Evolutionary conservation across 35 echinoderm and acorn worm genomes (phyloP), one percentile per base, ranked within the genome.

Genomic region (Holothuria glaberrima): DNA sequence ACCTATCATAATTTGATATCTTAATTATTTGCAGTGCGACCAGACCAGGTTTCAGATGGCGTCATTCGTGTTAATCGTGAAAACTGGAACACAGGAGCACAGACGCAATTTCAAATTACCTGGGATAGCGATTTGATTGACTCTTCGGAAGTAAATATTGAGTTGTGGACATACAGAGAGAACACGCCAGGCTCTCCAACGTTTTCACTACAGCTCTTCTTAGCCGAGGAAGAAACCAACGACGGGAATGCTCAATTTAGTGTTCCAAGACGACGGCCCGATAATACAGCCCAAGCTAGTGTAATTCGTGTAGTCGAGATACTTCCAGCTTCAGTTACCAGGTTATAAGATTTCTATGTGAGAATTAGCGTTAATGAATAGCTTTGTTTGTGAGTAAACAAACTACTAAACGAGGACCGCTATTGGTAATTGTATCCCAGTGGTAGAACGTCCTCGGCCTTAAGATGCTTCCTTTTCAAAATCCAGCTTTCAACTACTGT

Each of bases 241-340:
- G 19, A 12, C 25, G 73, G 73, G 36, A 25, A 10, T 24, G 22
- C 9, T 12, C 5, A 54, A 54, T 54, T 54, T 54, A 54, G 1
- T 54, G 10, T 12, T 14, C 50, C 10, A 0, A 54, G 3, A 0
- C 50, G 3, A 54, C 5, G 10, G 3, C n/a, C 7, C 36, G 34
- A 36, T 41, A 48, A 48, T 13, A 44, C 36, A 26, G 3, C 6
- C 4, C 19, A 48, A 77, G 73, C 35, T 19, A 48, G 36, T 22
- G 73, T 77, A 22, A 77, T 77, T 12, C 19, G 73, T 48, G 73
- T 77, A 14, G 32, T 77, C 3, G 73, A 77, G 41, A 77, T n/a
- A 48, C 26, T 36, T 10, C 27, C 27, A 0, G 5, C 22, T 18
- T 21, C 12, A 0, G 69, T 18, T 34, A 4, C 31, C 30, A 44